These are phyloP conservation scores for Lithophane semibrunnea DNA, from an alignment of 2,888 invertebrate genomes.

Conservation along the genomic window DNA sequence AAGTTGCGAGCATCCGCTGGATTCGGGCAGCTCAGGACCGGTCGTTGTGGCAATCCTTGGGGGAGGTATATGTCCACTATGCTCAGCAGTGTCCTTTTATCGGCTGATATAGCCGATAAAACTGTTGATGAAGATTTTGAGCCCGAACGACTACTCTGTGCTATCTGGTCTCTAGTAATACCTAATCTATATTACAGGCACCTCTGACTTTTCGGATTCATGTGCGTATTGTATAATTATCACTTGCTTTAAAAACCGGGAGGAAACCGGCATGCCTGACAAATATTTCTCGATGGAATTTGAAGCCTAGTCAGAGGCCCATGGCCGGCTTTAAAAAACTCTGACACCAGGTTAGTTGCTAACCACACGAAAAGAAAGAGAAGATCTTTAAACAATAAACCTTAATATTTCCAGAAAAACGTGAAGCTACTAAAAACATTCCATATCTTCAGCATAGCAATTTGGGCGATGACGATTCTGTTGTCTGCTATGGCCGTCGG, in stretches of 20 bases:
- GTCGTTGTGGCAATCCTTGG: neutral
- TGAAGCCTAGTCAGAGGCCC: too few species aligned
- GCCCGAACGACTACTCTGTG: too few species aligned
- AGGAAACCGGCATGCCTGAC: too few species aligned
- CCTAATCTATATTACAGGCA: too few species aligned
- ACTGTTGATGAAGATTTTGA: neutral
- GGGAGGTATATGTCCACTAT: neutral
- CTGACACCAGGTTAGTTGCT: too few species aligned
- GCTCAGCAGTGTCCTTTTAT: neutral
- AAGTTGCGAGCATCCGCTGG: neutral
- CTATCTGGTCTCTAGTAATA: neutral
- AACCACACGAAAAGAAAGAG: too few species aligned
- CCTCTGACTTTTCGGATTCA: too few species aligned
- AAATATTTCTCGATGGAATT: too few species aligned
- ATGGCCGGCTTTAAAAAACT: too few species aligned
- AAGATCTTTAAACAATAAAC: neutral
- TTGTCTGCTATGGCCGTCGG: constrained; percentile 24
- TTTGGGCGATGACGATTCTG: constrained; percentile 25
- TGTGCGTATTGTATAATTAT: too few species aligned
- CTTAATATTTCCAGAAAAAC: constrained; percentile 62
- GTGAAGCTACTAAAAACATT: constrained; percentile 44
- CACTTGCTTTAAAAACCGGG: too few species aligned
- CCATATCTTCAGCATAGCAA: constrained; percentile 48
- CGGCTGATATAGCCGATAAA: neutral
- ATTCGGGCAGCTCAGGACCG: too few species aligned